A percentile compares a stretch with the other conserved stretches of the same genome.
These are phyloP conservation scores for Dichetophora obliterata DNA, from an alignment of 2,888 invertebrate species.

Conservation along the genomic window DNA sequence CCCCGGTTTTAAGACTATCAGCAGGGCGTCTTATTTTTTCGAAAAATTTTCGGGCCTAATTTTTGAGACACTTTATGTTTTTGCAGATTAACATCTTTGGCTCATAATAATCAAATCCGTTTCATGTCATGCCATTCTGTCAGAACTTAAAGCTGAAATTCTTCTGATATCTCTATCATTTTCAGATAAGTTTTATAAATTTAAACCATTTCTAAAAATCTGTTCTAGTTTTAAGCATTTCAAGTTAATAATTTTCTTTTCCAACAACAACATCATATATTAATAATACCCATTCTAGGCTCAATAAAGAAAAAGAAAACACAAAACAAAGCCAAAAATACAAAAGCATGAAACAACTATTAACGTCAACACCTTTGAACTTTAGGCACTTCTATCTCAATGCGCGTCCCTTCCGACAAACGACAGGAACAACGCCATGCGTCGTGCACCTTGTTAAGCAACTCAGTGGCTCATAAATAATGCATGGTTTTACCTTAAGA, in stretches of 20 bases:
- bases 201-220: neutral
- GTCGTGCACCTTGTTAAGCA: conserved; percentile 39
- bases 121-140: no score
- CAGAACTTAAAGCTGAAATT: no score
- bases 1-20: no score
- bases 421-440: neutral
- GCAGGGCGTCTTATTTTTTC: no score
- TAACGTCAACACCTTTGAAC: conserved; percentile 20
- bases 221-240: neutral
- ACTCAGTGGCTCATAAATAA: conserved; percentile 54
- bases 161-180: no score
- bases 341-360: neutral
- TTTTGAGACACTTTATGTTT: no score
- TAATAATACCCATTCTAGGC: neutral
- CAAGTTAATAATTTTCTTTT: neutral
- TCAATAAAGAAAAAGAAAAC: neutral
- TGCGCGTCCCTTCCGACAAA: conserved; percentile 39
- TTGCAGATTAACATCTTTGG: no score
- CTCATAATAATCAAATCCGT: no score
- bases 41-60: no score
- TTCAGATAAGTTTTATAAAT: neutral
- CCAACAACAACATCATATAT: neutral
- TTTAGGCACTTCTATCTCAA: neutral
- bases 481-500: conserved; percentile 61
- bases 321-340: neutral